phyloP scores from a whole-genome alignment of 2,888 invertebrate genomes.

The Galerucella calmariensis region DNA sequence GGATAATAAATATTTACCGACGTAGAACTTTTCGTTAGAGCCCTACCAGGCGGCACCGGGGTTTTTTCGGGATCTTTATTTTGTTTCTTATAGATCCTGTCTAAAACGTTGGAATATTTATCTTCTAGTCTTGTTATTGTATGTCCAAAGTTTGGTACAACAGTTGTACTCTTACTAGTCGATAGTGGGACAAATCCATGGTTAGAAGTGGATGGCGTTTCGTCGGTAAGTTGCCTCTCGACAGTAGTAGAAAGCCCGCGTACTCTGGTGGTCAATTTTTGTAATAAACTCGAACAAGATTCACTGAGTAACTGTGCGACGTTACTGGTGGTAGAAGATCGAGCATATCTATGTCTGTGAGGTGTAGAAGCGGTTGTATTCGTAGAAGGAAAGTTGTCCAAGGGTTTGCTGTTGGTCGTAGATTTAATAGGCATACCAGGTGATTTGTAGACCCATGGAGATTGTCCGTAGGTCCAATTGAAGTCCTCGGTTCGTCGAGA shows the following conservation, averaged over 20 bases:
- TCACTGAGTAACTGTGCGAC: constrained; percentile 88
- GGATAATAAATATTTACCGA: constrained; percentile 73
- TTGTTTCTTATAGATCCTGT: constrained; percentile 73
- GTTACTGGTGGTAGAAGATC: constrained; percentile 82
- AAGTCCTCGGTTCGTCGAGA: constrained; percentile 44
- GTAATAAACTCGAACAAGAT: constrained; percentile 86
- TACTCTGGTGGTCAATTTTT: constrained; percentile 78
- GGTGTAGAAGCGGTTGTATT: constrained; percentile 32
- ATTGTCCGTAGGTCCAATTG: constrained; percentile 29
- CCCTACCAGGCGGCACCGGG: constrained; percentile 67
- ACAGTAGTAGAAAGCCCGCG: constrained; percentile 77
- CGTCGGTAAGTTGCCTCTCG: constrained; percentile 58
- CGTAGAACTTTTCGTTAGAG: constrained; percentile 77
- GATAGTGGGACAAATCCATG: constrained; percentile 50
- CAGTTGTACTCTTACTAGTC: constrained; percentile 55
- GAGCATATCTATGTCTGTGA: constrained; percentile 74
- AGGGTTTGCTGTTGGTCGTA: constrained; percentile 43
- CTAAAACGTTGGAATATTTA: constrained; percentile 81
- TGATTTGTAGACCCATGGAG: constrained; percentile 43
- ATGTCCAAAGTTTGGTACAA: constrained; percentile 60
- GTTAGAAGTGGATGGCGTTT: constrained; percentile 32
- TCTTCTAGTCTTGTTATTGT: constrained; percentile 80
- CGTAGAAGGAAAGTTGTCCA: constrained; percentile 48
- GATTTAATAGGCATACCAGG: constrained; percentile 44
- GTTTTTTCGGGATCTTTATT: constrained; percentile 75